Percentiles rank a stretch among this genome's conserved stretches.
These are phyloP conservation scores for Chlorops oryzae DNA, from an alignment of 1,140 invertebrate species.

Conservation along the genomic window DNA sequence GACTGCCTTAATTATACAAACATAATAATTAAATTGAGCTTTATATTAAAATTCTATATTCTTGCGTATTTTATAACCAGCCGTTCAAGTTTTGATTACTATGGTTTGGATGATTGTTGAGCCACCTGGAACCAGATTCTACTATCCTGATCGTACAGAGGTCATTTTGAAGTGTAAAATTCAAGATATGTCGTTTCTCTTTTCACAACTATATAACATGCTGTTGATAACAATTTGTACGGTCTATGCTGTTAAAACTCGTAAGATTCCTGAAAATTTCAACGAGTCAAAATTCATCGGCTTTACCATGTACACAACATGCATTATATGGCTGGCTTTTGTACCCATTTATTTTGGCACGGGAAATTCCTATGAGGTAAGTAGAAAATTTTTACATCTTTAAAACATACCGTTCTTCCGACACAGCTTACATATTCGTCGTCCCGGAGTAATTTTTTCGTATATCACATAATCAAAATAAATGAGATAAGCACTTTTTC, in stretches of 20 bases:
- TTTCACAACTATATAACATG: constrained; percentile 73
- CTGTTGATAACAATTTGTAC: constrained; percentile 74
- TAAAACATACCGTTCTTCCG: no score
- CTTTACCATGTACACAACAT: constrained; percentile 83
- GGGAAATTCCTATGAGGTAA: constrained; percentile 52
- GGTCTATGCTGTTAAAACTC: constrained; percentile 77
- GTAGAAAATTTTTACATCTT: neutral
- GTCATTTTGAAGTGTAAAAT: constrained; percentile 67
- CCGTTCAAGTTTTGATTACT: constrained; percentile 65
- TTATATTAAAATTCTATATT: no score
- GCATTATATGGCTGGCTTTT: constrained; percentile 85
- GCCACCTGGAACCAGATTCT: constrained; percentile 57
- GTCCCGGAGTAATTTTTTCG: no score
- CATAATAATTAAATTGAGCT: no score
- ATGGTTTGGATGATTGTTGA: constrained; percentile 64
- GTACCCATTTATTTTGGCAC: constrained; percentile 78
- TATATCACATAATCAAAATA: no score
- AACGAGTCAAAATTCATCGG: constrained; percentile 81
- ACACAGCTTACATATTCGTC: no score
- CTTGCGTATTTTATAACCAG: no score
- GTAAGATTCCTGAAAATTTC: constrained; percentile 84
- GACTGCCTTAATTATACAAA: no score
- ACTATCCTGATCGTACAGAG: constrained; percentile 54
- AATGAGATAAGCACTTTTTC: no score
- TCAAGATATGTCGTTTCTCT: constrained; percentile 61